Evolutionary conservation across 2,113 vertebrate species (phyloP).

Genomic region (Phainopepla nitens): DNA sequence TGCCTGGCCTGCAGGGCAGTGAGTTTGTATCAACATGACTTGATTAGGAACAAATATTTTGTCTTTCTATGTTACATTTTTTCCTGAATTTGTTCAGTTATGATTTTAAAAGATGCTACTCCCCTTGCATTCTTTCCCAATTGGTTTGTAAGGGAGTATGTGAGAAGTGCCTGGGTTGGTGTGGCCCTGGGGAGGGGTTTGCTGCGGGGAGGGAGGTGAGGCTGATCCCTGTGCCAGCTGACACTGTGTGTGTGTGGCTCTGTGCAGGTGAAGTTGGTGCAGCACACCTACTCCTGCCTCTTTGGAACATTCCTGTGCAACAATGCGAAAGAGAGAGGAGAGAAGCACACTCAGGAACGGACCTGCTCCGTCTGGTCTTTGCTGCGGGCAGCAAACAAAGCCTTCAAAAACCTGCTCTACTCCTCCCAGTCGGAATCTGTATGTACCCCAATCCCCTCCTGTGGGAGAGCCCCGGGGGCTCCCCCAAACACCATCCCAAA

Average conservation of each 20-base stretch:
- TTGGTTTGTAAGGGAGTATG: not conserved
- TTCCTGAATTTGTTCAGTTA: not conserved
- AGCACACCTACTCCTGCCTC: conserved; percentile 97
- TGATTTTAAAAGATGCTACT: not conserved
- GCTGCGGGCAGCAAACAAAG: conserved; percentile 89
- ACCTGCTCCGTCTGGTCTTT: conserved; percentile 97
- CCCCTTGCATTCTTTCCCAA: not conserved
- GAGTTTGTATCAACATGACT: not conserved
- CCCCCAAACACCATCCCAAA: not conserved
- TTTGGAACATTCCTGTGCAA: conserved; percentile 99
- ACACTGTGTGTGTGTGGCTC: not conserved
- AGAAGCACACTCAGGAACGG: conserved; percentile 88
- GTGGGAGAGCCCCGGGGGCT: not conserved
- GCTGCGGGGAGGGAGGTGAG: not conserved
- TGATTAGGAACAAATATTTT: not conserved
- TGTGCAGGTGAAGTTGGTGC: conserved; percentile 91
- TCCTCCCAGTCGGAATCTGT: conserved; percentile 93
- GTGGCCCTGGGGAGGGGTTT: not conserved
- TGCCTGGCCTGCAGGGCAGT: not conserved
- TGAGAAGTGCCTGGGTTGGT: not conserved
- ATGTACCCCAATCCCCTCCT: conserved; percentile 50
- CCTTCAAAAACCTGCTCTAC: conserved; percentile 96
- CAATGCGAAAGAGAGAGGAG: conserved; percentile 93
- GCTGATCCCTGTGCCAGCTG: not conserved
- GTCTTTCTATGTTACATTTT: not conserved